Base-by-base conservation (phyloP, 2,797 vertebrate genomes). In the Agapornis canus region DNA sequence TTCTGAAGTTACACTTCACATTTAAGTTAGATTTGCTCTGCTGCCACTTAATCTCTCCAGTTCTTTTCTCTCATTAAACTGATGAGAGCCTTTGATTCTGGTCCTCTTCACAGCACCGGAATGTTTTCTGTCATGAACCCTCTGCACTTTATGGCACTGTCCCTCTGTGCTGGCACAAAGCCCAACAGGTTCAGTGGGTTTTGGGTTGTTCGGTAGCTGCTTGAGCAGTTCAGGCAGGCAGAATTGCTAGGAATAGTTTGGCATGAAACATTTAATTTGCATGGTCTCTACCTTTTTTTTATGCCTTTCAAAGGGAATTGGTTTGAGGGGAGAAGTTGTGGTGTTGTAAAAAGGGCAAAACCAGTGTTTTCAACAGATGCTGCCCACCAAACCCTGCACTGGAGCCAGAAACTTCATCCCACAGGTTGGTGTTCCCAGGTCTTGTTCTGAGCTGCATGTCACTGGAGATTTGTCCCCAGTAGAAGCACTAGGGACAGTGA, bases 401-500 rank as follows among this genome's bases (percentile, higher is more conserved):
- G 56, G 43, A 57, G 32, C 42, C 0, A 25, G 17, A 9, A 42
- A 6, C 23, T 79, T 72, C 5, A 4, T 80, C 81, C 27, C 4
- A 0, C 43, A 39, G 29, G 5, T 45, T 0, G 0, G 2, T 61
- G 72, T 23, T 4, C 51, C 43, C 27, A 3, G 13, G 18, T 71
- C 29, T 75, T 35, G 8, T 57, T 73, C 57, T 2, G 3, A 86
- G 32, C 45, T 12, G 2, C 49, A 45, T 40, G 37, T 93, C 6
- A 0, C 26, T 79, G 66, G 45, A 32, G 43, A 15, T 59, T 84
- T 29, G 54, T 42, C 51, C 65, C 70, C 7, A 22, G 2, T 7
- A n/a, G 5, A 54, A 56, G 2, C 8, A 4, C 11, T 48, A 8
- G 15, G 35, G 10, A 5, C 32, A 9, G 26, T 1, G 16, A 2